These are phyloP conservation scores for Leucoma salicis DNA, from an alignment of 2,888 invertebrate genomes.

Conservation along the genomic window DNA sequence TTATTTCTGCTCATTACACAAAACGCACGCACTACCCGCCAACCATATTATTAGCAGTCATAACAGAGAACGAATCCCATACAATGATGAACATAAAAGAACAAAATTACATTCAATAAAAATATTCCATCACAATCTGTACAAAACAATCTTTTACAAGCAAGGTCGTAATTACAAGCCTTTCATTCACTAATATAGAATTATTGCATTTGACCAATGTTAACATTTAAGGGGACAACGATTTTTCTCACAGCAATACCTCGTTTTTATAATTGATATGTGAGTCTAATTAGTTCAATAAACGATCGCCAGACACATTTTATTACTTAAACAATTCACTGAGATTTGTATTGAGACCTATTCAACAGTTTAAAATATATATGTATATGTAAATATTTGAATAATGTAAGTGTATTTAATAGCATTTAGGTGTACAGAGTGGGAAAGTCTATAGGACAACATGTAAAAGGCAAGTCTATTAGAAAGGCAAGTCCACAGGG, in stretches of 20 bases:
- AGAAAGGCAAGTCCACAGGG: slow-evolving; percentile 66
- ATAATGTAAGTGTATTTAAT: slow-evolving; percentile 43
- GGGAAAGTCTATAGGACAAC: slow-evolving; percentile 50
- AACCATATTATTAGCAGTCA: slow-evolving; percentile 48
- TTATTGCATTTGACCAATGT: slow-evolving; percentile 50
- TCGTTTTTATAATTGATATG: slow-evolving; percentile 53
- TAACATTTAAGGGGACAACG: slow-evolving; percentile 45
- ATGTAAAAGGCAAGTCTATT: slow-evolving; percentile 66
- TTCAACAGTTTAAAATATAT: slow-evolving; percentile 43
- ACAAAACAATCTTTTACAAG: slow-evolving; percentile 31
- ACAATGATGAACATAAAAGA: slow-evolving; percentile 39
- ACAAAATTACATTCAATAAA: slow-evolving; percentile 45
- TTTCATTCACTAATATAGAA: slow-evolving; percentile 42
- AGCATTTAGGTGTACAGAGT: slow-evolving; percentile 40
- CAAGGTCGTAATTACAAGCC: slow-evolving; percentile 33
- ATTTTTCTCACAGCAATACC: slow-evolving; percentile 41
- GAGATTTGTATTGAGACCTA: slow-evolving; percentile 32
- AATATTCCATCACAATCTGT: slow-evolving; percentile 35
- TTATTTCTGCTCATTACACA: slow-evolving; percentile 40
- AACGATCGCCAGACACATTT: slow-evolving; percentile 22
- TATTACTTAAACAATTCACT: slow-evolving; percentile 14
- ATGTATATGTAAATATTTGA: slow-evolving; percentile 42
- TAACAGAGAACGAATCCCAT: slow-evolving; percentile 45
- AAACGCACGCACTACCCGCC: slow-evolving; percentile 35
- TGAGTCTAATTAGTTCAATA: slow-evolving; percentile 40